A percentile compares a stretch with the other conserved stretches of the same genome.
Evolutionary conservation across 1,140 invertebrate species (phyloP).

Genomic region (Cataglyphis hispanica): DNA sequence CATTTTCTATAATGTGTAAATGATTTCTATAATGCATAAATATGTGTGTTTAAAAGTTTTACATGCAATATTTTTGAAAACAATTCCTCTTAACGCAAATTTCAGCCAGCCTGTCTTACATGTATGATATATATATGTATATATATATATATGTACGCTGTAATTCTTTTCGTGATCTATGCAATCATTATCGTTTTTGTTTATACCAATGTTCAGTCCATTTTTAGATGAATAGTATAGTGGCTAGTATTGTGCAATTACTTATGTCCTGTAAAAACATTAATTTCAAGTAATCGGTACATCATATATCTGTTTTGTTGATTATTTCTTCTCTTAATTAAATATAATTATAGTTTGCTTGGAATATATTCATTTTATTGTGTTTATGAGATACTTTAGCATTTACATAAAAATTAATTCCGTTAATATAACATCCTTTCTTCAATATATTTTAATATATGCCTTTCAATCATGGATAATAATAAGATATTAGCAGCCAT

Average conservation of each 20-base stretch:
- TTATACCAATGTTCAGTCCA: constrained; percentile 65
- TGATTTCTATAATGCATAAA: constrained; percentile 5
- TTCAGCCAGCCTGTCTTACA: constrained; percentile 14
- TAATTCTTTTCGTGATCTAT: constrained; percentile 7
- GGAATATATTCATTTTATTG: background rate
- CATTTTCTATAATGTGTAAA: constrained; percentile 14
- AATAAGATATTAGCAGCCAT: constrained; percentile 12
- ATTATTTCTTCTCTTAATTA: constrained; percentile 1
- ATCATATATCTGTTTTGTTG: background rate
- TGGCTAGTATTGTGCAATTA: constrained; percentile 72
- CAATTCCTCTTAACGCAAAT: constrained; percentile 8
- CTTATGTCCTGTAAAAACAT: constrained; percentile 53
- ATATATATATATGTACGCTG: constrained; percentile 12
- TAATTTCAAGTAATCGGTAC: constrained; percentile 5
- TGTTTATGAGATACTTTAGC: constrained; percentile 30
- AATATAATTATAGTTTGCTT: constrained; percentile 22
- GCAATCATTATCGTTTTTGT: constrained; percentile 9
- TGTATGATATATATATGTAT: constrained; percentile 27
- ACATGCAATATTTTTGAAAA: constrained; percentile 37
- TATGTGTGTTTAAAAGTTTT: constrained; percentile 13
- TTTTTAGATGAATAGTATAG: constrained; percentile 58
- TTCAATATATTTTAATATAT: constrained; percentile 10
- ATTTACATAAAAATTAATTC: background rate
- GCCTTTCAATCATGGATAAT: constrained; percentile 17
- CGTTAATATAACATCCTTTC: background rate